Percentiles rank a stretch among this genome's conserved stretches.
Evolutionary conservation across 2,888 invertebrate species (phyloP).

Genomic region (Drosophila kokeensis): DNA sequence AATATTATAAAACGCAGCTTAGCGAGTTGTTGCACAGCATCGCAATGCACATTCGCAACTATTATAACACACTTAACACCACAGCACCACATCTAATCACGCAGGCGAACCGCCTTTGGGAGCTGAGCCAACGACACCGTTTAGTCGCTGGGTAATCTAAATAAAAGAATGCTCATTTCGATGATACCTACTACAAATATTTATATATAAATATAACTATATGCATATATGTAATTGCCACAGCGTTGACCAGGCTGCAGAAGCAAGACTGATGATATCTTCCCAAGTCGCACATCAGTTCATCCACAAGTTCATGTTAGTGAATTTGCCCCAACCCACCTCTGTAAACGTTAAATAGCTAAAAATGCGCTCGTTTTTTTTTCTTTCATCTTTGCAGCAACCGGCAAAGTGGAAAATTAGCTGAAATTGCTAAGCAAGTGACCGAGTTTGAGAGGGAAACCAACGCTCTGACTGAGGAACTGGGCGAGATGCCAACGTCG

Average conservation of each 20-base stretch:
- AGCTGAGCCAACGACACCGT: slow-evolving; percentile 50
- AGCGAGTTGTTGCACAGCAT: slow-evolving; percentile 27
- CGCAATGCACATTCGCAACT: slow-evolving; percentile 22
- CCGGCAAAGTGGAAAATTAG: background rate
- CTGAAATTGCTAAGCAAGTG: slow-evolving; percentile 24
- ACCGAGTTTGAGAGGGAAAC: slow-evolving; percentile 22
- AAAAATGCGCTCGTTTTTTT: background rate
- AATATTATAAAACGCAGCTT: slow-evolving; percentile 20
- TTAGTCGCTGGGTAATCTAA: slow-evolving; percentile 48
- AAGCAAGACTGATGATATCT: slow-evolving; percentile 29
- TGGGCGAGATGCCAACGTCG: background rate
- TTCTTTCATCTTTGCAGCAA: slow-evolving; percentile 29
- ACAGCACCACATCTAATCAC: slow-evolving; percentile 16
- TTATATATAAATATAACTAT: background rate
- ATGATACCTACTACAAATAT: background rate
- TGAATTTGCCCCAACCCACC: background rate
- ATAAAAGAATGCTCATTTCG: background rate
- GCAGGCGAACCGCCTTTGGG: slow-evolving; percentile 49
- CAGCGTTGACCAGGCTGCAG: slow-evolving; percentile 37
- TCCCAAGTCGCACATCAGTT: slow-evolving; percentile 32
- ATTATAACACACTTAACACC: slow-evolving; percentile 3
- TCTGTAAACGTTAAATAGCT: background rate
- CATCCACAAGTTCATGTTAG: slow-evolving; percentile 53
- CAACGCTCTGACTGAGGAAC: slow-evolving; percentile 5
- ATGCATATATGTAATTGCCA: background rate